Percentiles rank a stretch among this genome's conserved stretches.
These are phyloP conservation scores for Papilio polyxenes DNA, from an alignment of 1,140 invertebrate genomes.

Conservation along the genomic window DNA sequence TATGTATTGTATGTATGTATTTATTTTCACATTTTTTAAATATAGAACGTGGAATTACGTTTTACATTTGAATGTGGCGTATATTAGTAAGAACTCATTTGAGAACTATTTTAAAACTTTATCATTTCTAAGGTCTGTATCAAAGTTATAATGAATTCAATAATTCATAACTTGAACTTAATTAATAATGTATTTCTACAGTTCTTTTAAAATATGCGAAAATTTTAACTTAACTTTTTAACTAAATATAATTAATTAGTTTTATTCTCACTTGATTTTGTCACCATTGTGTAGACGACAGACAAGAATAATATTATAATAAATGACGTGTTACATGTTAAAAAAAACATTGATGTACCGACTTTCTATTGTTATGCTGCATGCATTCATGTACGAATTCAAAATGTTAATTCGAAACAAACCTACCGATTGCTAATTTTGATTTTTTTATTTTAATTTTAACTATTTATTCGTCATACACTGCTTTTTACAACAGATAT, in stretches of 20 bases:
- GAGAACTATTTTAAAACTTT: too few species aligned
- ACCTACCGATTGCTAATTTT: neutral
- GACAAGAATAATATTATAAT: slow-evolving; percentile 5
- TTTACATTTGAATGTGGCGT: too few species aligned
- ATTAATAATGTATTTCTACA: neutral
- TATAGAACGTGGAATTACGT: neutral
- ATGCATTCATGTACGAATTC: slow-evolving; percentile 40
- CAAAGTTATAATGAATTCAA: neutral
- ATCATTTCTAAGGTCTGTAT: neutral
- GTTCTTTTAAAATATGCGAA: neutral
- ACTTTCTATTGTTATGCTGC: slow-evolving; percentile 55
- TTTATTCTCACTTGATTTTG: neutral
- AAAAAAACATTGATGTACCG: slow-evolving; percentile 51
- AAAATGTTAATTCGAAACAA: slow-evolving; percentile 11
- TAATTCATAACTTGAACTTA: neutral
- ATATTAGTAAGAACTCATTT: too few species aligned
- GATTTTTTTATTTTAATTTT: neutral
- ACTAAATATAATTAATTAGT: neutral
- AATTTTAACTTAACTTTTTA: neutral
- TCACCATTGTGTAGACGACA: slow-evolving; percentile 10
- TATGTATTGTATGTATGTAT: neutral
- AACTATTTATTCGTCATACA: neutral
- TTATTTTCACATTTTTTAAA: neutral
- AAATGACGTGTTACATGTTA: slow-evolving; percentile 36
- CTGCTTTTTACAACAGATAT: neutral